These are phyloP conservation scores for Frankliniella intonsa DNA, from an alignment of 2,888 invertebrate genomes.

Conservation along the genomic window DNA sequence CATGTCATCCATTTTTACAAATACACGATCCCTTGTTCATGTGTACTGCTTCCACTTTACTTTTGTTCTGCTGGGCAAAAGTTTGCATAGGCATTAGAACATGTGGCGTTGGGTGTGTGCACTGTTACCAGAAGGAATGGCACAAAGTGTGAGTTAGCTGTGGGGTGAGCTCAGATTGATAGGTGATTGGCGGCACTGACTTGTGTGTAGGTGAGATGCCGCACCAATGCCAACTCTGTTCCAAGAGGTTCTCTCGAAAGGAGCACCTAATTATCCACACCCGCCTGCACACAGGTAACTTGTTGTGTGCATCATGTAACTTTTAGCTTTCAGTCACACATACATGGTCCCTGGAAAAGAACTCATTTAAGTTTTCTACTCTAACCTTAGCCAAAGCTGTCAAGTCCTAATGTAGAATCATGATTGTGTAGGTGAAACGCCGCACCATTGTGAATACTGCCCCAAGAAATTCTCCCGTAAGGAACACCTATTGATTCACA, in stretches of 20 bases:
- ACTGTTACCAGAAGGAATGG: conserved; percentile 43
- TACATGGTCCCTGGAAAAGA: conserved; percentile 22
- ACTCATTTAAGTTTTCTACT: background rate
- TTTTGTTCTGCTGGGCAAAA: conserved; percentile 26
- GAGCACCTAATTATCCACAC: conserved; percentile 57
- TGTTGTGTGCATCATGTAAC: conserved; percentile 11
- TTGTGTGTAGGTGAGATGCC: conserved; percentile 44
- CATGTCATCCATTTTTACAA: background rate
- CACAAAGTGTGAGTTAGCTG: conserved; percentile 41
- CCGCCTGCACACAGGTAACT: conserved; percentile 56
- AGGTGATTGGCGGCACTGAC: conserved; percentile 42
- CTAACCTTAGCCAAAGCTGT: background rate
- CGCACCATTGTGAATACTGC: conserved; percentile 79
- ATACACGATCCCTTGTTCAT: conserved; percentile 9
- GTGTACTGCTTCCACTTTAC: background rate
- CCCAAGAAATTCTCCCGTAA: conserved; percentile 80
- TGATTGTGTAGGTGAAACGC: conserved; percentile 68
- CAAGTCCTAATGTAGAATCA: conserved; percentile 7
- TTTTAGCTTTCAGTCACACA: conserved; percentile 5
- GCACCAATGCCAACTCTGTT: conserved; percentile 43
- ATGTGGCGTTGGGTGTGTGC: conserved; percentile 45
- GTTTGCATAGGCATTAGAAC: conserved; percentile 40
- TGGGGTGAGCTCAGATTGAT: conserved; percentile 2
- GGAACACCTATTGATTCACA: conserved; percentile 58
- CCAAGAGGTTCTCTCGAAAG: conserved; percentile 78